Evolutionary conservation across 2,113 vertebrate genomes (phyloP).

Genomic region (Microtus oregoni): DNA sequence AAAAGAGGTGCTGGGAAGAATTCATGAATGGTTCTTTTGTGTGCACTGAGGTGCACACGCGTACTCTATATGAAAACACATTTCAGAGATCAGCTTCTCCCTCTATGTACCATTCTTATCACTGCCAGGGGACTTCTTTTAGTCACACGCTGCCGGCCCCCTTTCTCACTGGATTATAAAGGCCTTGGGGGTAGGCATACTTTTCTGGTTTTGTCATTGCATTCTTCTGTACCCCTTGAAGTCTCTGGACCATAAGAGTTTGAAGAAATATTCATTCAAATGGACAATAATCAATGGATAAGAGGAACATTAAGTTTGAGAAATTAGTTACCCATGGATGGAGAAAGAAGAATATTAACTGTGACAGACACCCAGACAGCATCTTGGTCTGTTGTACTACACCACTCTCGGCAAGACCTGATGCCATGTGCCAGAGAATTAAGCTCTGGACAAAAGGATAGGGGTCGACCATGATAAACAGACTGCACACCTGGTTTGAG

Average conservation of each 20-base stretch:
- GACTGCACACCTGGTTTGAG: background rate
- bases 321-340: background rate
- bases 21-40: background rate
- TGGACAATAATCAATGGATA: background rate
- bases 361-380: background rate
- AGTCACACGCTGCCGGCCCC: background rate
- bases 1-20: background rate
- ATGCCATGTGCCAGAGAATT: background rate
- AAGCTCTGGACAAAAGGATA: background rate
- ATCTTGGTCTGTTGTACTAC: background rate
- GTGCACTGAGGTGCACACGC: background rate
- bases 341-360: slow-evolving; percentile 20
- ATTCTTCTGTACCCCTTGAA: background rate
- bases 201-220: background rate
- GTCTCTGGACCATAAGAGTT: background rate
- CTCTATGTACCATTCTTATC: background rate
- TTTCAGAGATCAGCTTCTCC: background rate
- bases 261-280: slow-evolving; percentile 59
- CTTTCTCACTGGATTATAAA: background rate
- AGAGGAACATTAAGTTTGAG: background rate
- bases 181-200: accelerated
- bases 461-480: background rate
- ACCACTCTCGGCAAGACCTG: background rate
- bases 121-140: background rate
- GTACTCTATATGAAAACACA: background rate